Conservation (phyloP, 2,888 invertebrate genomes). For the Dynastes hyllus region DNA sequence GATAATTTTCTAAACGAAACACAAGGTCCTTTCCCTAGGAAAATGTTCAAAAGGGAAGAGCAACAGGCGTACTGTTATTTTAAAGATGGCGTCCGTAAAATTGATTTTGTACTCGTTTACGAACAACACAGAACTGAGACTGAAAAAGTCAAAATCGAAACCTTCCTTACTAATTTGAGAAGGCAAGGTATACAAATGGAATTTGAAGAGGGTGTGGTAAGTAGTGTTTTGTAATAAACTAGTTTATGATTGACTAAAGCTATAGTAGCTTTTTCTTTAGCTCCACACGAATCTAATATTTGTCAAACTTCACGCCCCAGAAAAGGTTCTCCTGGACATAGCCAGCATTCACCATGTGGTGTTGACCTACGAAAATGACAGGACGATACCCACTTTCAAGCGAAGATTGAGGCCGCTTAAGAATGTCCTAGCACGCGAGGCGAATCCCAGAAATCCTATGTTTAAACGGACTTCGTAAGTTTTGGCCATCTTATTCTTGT, state of each 20-base stretch:
- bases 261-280: constrained; percentile 53
- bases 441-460: constrained; percentile 55
- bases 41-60: neutral
- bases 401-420: constrained; percentile 2
- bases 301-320: constrained; percentile 66
- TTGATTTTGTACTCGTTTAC: constrained; percentile 64
- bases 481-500: neutral
- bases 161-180: constrained; percentile 61
- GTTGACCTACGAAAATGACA: constrained; percentile 58
- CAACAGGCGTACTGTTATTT: constrained; percentile 23
- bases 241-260: too few relatives aligned
- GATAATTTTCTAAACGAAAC: too few relatives aligned
- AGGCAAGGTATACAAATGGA: constrained; percentile 63
- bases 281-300: constrained; percentile 61
- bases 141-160: constrained; percentile 54
- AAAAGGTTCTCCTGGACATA: constrained; percentile 58
- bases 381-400: constrained; percentile 39
- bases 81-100: constrained; percentile 59
- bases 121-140: constrained; percentile 54
- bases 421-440: constrained; percentile 59
- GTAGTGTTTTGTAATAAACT: constrained; percentile 21
- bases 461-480: constrained; percentile 62
- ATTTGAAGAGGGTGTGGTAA: constrained; percentile 59
- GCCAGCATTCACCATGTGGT: constrained; percentile 61
- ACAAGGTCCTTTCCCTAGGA: too few relatives aligned